A percentile compares a stretch with the other conserved stretches of the same genome.
Conservation (phyloP, 2,797 vertebrate genomes). For the Catamblyrhynchus diadema region DNA sequence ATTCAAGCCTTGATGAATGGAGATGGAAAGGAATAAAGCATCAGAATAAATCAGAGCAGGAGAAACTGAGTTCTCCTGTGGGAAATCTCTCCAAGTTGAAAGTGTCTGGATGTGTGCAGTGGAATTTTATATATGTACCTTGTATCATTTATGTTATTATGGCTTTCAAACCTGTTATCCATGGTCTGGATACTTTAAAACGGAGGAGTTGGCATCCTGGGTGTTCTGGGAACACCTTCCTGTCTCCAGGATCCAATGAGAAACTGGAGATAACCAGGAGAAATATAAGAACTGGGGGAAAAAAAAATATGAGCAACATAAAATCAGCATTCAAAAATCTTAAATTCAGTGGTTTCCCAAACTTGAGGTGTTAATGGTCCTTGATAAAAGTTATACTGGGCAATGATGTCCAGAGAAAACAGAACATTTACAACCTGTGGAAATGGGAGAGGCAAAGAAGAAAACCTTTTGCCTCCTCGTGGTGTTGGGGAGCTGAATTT, state of each 20-base stretch:
- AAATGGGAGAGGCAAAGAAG: not conserved
- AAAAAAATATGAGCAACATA: not conserved
- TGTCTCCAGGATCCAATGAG: not conserved
- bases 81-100: not conserved
- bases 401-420: not conserved
- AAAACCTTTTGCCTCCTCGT: rapidly evolving
- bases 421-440: not conserved
- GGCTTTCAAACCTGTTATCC: not conserved
- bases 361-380: not conserved
- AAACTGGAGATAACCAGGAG: not conserved
- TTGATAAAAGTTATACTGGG: not conserved
- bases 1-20: slow-evolving; percentile 35
- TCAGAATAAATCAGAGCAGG: slow-evolving; percentile 17
- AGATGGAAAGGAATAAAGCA: not conserved
- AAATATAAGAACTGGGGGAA: not conserved
- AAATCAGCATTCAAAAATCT: not conserved
- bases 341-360: not conserved
- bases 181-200: not conserved
- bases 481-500: not conserved
- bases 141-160: not conserved
- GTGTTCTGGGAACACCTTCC: not conserved
- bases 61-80: not conserved
- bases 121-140: not conserved
- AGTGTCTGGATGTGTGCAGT: not conserved
- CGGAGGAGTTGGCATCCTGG: not conserved